Percentiles rank a stretch among this genome's conserved stretches.
Conservation (phyloP, 2,113 vertebrate genomes). For the Philantomba maxwellii region DNA sequence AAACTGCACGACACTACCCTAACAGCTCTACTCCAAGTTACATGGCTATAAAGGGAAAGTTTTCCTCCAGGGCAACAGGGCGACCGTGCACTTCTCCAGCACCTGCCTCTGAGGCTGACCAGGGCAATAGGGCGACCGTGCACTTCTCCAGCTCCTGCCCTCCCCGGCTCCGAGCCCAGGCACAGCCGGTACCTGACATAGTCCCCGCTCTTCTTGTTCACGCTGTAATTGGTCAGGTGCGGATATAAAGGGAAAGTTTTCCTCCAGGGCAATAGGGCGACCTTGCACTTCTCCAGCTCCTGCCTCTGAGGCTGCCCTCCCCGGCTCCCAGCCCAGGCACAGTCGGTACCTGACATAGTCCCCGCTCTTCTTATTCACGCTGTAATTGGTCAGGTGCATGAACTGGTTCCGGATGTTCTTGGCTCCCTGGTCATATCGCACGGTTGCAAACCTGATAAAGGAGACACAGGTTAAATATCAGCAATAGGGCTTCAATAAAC, state of each 20-base stretch:
- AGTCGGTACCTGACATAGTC: conserved; percentile 93
- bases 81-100: no score
- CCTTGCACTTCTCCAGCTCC: no score
- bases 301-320: neutral
- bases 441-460: conserved; percentile 91
- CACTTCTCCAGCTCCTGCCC: no score
- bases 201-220: no score
- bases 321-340: neutral
- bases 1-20: neutral
- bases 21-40: neutral
- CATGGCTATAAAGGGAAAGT: fast-evolving
- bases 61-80: fast-evolving
- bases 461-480: conserved; percentile 40
- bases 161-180: no score
- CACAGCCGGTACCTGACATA: no score
- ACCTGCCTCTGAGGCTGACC: neutral
- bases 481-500: neutral
- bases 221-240: no score
- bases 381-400: conserved; percentile 99
- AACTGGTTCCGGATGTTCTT: conserved; percentile 97
- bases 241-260: neutral
- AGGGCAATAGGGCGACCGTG: fast-evolving
- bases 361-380: conserved; percentile 97
- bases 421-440: conserved; percentile 89
- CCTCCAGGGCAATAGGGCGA: fast-evolving